Evolutionary conservation across 35 echinoderm and acorn worm genomes (phyloP).

Genomic region (Holothuria glaberrima): DNA sequence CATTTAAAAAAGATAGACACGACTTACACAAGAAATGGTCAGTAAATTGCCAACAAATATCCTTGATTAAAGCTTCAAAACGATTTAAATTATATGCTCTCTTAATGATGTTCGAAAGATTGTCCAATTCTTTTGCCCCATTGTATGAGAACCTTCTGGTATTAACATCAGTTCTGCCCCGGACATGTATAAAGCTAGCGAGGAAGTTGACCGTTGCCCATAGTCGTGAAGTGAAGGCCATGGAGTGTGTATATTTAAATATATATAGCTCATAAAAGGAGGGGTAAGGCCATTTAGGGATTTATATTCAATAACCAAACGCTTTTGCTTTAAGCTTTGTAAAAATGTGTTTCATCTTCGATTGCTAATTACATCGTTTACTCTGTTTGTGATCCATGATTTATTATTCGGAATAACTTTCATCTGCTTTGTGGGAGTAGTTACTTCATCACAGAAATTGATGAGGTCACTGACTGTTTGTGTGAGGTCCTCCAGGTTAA

Average conservation of each 20-base stretch:
- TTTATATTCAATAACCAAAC: slow-evolving; percentile 6
- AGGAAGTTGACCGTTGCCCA: not conserved
- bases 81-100: not conserved
- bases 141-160: not conserved
- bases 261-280: slow-evolving; percentile 3
- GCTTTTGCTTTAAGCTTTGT: slow-evolving; percentile 9
- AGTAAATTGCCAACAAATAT: too few relatives aligned
- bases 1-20: too few relatives aligned
- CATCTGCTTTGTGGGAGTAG: too few relatives aligned
- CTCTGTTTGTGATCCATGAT: too few relatives aligned
- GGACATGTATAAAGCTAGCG: not conserved
- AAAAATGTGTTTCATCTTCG: slow-evolving; percentile 5
- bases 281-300: slow-evolving; percentile 1
- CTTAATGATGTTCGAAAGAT: not conserved
- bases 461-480: too few relatives aligned
- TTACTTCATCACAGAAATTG: too few relatives aligned
- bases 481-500: too few relatives aligned
- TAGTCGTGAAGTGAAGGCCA: not conserved
- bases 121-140: not conserved
- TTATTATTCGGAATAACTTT: too few relatives aligned
- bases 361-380: not conserved
- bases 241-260: not conserved
- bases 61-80: too few relatives aligned
- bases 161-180: slow-evolving; percentile 12
- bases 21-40: too few relatives aligned